Conservation (phyloP, 2,113 vertebrate species). For the Sterna hirundo region DNA sequence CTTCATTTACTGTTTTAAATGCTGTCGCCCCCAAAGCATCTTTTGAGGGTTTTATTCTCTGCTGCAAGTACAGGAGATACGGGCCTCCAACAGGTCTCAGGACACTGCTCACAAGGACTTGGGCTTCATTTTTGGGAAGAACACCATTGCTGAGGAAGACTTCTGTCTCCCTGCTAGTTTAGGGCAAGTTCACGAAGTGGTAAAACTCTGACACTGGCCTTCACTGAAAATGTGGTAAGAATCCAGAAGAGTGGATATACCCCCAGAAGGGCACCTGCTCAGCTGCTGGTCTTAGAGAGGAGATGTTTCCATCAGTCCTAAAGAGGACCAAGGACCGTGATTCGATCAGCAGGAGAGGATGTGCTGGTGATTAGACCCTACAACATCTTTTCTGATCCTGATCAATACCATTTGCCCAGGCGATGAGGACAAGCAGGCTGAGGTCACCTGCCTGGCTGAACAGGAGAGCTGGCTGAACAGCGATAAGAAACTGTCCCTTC, state of each 20-base stretch:
- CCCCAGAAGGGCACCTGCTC: not conserved
- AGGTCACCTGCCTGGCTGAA: not conserved
- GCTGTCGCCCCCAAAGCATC: not conserved
- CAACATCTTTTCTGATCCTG: not conserved
- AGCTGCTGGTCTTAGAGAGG: not conserved
- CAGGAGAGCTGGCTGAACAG: not conserved
- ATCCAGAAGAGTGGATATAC: not conserved
- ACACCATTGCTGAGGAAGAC: not conserved
- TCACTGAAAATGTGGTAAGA: not conserved
- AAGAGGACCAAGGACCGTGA: not conserved
- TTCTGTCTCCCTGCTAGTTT: not conserved
- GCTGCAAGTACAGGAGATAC: not conserved
- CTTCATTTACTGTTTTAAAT: not conserved
- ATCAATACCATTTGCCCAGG: not conserved
- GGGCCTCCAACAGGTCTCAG: not conserved
- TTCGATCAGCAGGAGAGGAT: not conserved
- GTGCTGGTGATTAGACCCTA: not conserved
- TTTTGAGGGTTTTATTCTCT: not conserved
- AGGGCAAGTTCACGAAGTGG: not conserved
- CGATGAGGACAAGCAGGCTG: not conserved
- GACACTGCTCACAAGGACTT: not conserved
- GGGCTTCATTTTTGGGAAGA: not conserved
- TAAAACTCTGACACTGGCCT: not conserved
- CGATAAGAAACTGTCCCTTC: not conserved
- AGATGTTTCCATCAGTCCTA: not conserved